Percentiles rank a stretch among this genome's conserved stretches.
Conservation (phyloP, 2,113 vertebrate species). For the Sitta europaea region DNA sequence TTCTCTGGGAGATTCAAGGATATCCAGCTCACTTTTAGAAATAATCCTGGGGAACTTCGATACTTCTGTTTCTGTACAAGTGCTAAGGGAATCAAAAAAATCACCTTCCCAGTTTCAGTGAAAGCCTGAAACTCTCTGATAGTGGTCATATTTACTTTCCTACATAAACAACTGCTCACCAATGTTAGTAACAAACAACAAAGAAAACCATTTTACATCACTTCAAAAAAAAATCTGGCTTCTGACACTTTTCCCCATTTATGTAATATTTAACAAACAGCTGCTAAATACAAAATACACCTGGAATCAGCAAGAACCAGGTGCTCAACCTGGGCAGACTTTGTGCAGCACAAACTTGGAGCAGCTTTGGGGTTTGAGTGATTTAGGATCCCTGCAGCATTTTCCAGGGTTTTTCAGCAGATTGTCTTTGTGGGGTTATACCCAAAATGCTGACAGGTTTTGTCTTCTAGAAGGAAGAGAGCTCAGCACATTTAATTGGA, state of each 20-base stretch:
- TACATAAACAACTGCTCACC: neutral
- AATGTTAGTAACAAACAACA: neutral
- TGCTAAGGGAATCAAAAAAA: neutral
- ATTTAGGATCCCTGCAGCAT: neutral
- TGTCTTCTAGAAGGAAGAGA: neutral
- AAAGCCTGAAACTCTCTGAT: neutral
- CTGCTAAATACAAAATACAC: neutral
- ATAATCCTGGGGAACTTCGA: neutral
- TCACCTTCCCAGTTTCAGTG: neutral
- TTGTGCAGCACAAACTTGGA: neutral
- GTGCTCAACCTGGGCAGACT: neutral
- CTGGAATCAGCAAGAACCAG: neutral
- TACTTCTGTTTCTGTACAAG: neutral
- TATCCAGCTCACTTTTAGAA: neutral
- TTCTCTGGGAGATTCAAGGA: neutral
- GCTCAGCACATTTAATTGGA: neutral
- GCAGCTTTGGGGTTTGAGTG: neutral
- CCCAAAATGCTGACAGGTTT: neutral
- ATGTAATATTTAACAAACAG: neutral
- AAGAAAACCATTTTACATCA: neutral
- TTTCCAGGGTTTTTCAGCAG: neutral
- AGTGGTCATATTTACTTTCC: neutral
- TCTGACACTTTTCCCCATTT: neutral
- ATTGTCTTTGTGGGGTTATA: neutral
- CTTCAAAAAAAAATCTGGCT: neutral